Percentiles rank a stretch among this genome's conserved stretches.
Evolutionary conservation across 2,797 vertebrate species (phyloP).

Genomic region (Hozukius guyotensis): DNA sequence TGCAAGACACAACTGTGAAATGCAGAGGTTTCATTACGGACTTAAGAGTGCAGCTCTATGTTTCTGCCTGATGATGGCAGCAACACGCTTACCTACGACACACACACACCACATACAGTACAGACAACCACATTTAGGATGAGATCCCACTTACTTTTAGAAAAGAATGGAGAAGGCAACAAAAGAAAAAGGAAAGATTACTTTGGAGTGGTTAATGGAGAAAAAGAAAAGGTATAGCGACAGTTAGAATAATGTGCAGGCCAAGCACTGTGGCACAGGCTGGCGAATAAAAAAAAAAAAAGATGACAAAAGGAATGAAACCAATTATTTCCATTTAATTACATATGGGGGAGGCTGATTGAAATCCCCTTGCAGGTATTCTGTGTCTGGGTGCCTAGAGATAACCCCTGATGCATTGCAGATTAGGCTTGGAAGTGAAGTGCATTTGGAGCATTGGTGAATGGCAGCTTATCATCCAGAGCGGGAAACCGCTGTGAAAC

Average conservation of each 20-base stretch:
- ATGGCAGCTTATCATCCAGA: conserved; percentile 65
- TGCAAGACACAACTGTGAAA: conserved; percentile 3
- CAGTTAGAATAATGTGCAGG: conserved; percentile 43
- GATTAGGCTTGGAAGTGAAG: conserved; percentile 69
- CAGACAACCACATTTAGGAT: conserved; percentile 57
- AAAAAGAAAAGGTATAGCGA: conserved; percentile 50
- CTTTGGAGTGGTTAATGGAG: conserved; percentile 67
- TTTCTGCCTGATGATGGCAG: conserved; percentile 84
- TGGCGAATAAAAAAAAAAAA: conserved; percentile 37
- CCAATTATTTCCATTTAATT: conserved; percentile 80
- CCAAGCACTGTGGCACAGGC: conserved; percentile 16
- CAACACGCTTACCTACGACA: conserved; percentile 75
- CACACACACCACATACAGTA: conserved; percentile 35
- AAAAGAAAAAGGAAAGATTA: conserved; percentile 76
- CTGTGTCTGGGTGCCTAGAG: conserved; percentile 69
- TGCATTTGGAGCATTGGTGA: conserved; percentile 50
- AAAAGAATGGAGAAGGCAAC: conserved; percentile 76
- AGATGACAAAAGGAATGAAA: conserved; percentile 64
- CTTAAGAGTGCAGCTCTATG: conserved; percentile 55
- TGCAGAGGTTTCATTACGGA: not conserved
- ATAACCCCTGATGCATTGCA: conserved; percentile 78
- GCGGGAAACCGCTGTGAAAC: conserved; percentile 50
- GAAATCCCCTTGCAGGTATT: conserved; percentile 73
- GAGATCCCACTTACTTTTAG: conserved; percentile 78
- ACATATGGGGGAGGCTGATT: conserved; percentile 71